Evolutionary conservation across 2,113 vertebrate genomes (phyloP), one percentile per base, ranked within the genome.

Genomic region (Cisticola juncidis): DNA sequence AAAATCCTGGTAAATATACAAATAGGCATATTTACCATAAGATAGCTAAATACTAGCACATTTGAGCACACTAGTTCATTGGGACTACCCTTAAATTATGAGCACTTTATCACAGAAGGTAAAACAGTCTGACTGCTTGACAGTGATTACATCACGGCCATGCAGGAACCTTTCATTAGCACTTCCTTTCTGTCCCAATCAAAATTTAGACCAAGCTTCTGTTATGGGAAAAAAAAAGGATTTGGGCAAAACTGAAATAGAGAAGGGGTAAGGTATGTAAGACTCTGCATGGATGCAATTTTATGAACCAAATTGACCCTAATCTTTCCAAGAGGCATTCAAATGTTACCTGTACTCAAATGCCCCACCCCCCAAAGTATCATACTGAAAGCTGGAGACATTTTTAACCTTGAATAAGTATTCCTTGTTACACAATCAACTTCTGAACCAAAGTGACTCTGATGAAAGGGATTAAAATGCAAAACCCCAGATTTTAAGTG

Each of bases 181-280:
- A 89, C 88, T 95, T 96, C 95, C 73, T 96, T 95, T 92, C 96
- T 90, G 72, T 74, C 31, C 66, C 88, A 48, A 82, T 69, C 80
- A 89, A 45, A 74, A 69, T 64, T 73, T 44, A 85, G 73, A 96
- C 93, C 87, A 88, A 76, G 15, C 57, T 83, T 73, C 81, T 90
- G 47, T 76, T 83, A 40, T 22, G 33, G 29, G 65, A 11, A 48
- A 78, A 83, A 68, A 53, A 54, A 56, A 26, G 23, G 11, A 86
- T 86, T 81, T 62, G 44, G 29, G 29, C 28, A 81, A 70, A 88
- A 79, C 36, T 36, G 50, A 65, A 85, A 25, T 14, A 57, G 25
- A 69, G 57, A 28, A 65, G 22, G 14, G 14, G 31, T 44, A 71
- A 83, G 74, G 62, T 69, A 76, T 54, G 58, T 80, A 77, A 86